A percentile compares a stretch with the other conserved stretches of the same genome.
These are phyloP conservation scores for Cryptotermes secundus DNA, from an alignment of 1,140 invertebrate genomes.

Conservation along the genomic window DNA sequence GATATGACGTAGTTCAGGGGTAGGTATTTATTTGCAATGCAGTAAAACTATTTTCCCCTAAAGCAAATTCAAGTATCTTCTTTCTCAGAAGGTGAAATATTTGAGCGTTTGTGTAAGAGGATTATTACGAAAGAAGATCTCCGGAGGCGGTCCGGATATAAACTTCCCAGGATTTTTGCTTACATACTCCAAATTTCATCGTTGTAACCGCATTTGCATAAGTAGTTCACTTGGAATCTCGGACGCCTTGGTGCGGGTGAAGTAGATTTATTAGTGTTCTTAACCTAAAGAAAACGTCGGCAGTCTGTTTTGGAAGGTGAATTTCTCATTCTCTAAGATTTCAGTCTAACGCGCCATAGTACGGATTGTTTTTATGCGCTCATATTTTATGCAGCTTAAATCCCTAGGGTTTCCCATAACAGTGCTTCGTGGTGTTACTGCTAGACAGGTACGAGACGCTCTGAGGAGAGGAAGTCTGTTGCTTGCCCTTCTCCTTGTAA, in stretches of 20 bases:
- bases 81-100: neutral
- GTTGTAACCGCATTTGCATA: neutral
- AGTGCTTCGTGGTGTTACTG: no score
- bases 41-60: no score
- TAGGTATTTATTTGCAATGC: no score
- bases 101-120: neutral
- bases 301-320: neutral
- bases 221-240: neutral
- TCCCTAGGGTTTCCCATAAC: no score
- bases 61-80: neutral
- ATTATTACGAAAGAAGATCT: neutral
- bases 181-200: conserved; percentile 13
- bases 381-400: neutral
- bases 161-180: neutral
- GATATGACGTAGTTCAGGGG: no score
- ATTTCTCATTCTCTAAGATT: neutral
- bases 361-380: neutral
- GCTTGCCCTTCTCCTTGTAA: no score
- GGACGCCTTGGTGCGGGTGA: neutral
- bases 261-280: neutral
- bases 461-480: no score
- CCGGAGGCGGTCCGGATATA: neutral
- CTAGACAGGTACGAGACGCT: no score
- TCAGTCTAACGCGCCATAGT: neutral
- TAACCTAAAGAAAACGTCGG: neutral